phyloP scores from a whole-genome alignment of 2,113 vertebrate genomes.

The Mesitornis unicolor region DNA sequence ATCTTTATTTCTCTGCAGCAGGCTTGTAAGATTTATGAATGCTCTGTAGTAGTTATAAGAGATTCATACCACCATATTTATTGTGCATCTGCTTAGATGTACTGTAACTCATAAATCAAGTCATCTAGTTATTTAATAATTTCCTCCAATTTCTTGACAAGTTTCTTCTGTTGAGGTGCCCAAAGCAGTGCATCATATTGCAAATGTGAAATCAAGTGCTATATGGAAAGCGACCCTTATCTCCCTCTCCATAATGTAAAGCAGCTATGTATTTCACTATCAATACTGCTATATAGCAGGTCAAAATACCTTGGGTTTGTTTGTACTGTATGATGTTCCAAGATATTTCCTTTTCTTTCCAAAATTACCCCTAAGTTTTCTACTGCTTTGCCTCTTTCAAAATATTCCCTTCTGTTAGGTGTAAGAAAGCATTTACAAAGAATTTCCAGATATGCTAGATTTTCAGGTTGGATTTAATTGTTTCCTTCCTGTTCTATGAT shows the following conservation, averaged over 20 bases:
- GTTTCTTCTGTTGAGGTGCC: not conserved
- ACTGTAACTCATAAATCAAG: not conserved
- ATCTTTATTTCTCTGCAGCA: not conserved
- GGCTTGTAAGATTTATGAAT: not conserved
- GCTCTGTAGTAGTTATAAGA: not conserved
- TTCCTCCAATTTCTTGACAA: not conserved
- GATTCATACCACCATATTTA: not conserved
- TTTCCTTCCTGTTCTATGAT: not conserved
- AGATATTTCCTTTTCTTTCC: not conserved
- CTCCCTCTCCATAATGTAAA: not conserved
- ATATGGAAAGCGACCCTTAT: not conserved
- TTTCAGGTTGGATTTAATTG: not conserved
- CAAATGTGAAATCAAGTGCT: not conserved
- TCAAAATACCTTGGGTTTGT: not conserved
- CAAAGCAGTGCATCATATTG: not conserved
- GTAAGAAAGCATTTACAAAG: not conserved
- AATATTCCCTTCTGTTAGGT: not conserved
- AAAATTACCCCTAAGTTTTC: not conserved
- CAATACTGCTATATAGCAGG: not conserved
- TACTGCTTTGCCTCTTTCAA: not conserved
- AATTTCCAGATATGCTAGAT: not conserved
- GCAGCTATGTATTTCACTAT: not conserved
- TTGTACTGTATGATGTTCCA: not conserved
- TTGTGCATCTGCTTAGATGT: not conserved
- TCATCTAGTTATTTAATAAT: not conserved